phyloP scores from a whole-genome alignment of 1,140 invertebrate species.

The Chionoecetes opilio region DNA sequence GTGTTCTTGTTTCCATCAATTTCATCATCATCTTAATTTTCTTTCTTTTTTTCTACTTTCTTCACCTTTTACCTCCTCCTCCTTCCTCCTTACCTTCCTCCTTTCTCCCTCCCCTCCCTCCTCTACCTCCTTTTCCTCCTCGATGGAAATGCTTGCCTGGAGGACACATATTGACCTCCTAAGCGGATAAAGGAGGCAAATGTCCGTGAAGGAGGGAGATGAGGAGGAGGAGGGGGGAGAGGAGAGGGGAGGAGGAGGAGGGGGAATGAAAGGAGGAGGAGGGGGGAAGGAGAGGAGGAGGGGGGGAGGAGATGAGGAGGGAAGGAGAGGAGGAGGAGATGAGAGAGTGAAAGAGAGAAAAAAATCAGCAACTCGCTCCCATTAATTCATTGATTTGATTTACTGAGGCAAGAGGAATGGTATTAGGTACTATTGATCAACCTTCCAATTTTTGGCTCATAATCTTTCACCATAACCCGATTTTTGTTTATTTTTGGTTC shows the following conservation, averaged over 20 bases:
- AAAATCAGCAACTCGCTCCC: too few species aligned
- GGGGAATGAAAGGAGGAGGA: neutral
- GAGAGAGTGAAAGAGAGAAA: neutral
- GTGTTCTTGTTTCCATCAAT: neutral
- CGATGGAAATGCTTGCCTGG: neutral
- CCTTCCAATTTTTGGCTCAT: too few species aligned
- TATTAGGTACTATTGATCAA: too few species aligned
- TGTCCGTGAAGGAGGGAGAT: slow-evolving; percentile 21
- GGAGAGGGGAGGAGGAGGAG: neutral
- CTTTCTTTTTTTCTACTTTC: too few species aligned
- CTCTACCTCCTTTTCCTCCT: neutral
- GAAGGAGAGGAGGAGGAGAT: neutral
- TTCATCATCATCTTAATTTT: neutral
- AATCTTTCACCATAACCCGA: too few species aligned
- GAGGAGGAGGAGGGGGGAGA: neutral
- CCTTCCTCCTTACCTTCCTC: neutral
- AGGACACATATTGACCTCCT: slow-evolving; percentile 41
- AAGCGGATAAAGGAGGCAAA: slow-evolving; percentile 53
- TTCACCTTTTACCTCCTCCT: neutral
- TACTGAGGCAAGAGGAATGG: too few species aligned
- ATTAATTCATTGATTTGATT: too few species aligned
- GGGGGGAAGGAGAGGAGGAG: neutral
- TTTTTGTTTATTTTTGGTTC: too few species aligned
- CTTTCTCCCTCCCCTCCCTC: neutral
- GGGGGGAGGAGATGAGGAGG: neutral